Base-by-base conservation (phyloP, 2,888 invertebrate species). In the Apodemia mormo region DNA sequence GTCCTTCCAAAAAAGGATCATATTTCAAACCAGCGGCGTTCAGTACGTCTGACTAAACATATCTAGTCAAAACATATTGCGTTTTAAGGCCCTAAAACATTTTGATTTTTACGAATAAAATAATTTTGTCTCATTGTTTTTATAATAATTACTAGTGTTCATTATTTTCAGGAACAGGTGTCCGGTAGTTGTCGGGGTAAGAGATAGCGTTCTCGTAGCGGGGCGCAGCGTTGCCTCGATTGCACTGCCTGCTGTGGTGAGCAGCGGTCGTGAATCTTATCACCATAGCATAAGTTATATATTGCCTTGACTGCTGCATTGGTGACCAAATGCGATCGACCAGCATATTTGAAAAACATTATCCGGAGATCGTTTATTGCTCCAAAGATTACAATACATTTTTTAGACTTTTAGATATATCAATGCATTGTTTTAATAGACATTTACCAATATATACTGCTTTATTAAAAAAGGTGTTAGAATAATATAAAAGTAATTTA, bases 181-280 rank as follows among this genome's bases (percentile, higher is more conserved):
- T 77, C 89, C 33, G 79, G 80, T 12, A 84, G 85, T 0, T 85
- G 85, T 70, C 90, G 94, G 71, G 92, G 94, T 76, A 94, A 94
- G 76, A 94, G 94, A 82, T 93, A 94, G 92, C 94, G 92, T 77
- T 91, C 92, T 80, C 86, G 88, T 76, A 83, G 87, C 87, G 88
- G 87, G 80, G 82, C 86, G 78, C 85, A 92, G 83, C 88, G 92
- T 89, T 93, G 94, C 87, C 94, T 94, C 84, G 94, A 94, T 84
- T 94, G 94, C 82, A 92, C 92, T 74, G 89, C 90, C 68, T 94
- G 94, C 83, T 94, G 94, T 84, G 88, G 89, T 76, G 87, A 90
- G 83, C 85, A 87, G 74, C 85, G 81, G 65, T 73, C 79, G 2
- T 85, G 83, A 79, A 72, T 70, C 33, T 68, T 64, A 10, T 30